Evolutionary conservation across 2,797 vertebrate genomes (phyloP).

Genomic region (Acanthiza pusilla): DNA sequence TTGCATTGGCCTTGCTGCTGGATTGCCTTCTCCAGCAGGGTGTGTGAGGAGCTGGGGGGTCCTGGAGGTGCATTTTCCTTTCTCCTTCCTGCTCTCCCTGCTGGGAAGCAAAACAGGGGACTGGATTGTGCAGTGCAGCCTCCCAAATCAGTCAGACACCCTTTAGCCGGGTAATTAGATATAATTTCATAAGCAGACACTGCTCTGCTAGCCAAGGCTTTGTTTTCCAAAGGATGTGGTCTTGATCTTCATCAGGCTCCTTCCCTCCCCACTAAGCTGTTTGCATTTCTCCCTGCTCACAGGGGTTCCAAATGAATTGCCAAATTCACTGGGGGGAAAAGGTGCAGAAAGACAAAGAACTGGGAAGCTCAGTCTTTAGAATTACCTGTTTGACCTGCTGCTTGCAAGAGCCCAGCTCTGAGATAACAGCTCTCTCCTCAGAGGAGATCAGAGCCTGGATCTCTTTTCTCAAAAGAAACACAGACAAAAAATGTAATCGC

Average conservation of each 20-base stretch:
- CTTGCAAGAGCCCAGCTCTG: not conserved
- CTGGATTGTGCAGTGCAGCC: not conserved
- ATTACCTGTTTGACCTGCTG: constrained; percentile 46
- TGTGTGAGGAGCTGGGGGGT: not conserved
- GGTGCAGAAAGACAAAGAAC: not conserved
- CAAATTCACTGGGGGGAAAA: not conserved
- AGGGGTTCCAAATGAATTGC: not conserved
- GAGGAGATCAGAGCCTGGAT: not conserved
- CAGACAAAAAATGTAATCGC: not conserved
- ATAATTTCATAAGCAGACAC: rapidly evolving
- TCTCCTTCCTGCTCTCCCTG: not conserved
- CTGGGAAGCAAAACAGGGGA: not conserved
- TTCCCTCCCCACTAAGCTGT: not conserved
- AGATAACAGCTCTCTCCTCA: not conserved
- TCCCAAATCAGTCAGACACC: not conserved
- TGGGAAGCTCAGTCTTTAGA: not conserved
- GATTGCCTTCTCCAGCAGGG: not conserved
- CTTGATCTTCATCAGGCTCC: not conserved
- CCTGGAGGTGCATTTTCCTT: not conserved
- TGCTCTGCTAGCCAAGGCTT: not conserved
- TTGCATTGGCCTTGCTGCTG: not conserved
- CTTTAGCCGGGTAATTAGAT: not conserved
- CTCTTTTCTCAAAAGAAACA: constrained; percentile 4
- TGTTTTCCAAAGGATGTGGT: not conserved
- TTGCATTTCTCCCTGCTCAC: not conserved